A percentile compares a stretch with the other conserved stretches of the same genome.
Conservation (phyloP, 92 coral and sea anemone species). For the Heliopora coerulea region DNA sequence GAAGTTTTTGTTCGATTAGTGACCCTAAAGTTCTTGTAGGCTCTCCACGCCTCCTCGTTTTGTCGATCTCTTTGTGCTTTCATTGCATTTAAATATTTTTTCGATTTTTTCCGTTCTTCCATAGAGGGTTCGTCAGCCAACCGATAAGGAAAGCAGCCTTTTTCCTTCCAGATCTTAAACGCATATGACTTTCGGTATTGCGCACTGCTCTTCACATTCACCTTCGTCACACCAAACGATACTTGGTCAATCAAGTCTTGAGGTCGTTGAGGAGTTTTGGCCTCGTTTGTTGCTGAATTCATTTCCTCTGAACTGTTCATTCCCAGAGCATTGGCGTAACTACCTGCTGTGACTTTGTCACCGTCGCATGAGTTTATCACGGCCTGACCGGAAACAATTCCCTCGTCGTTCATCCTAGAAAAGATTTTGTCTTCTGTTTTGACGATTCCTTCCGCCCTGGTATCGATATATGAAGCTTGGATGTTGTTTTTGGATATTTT, state of each 20-base stretch:
- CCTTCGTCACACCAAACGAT: not conserved
- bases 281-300: not conserved
- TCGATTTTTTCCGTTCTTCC: constrained; percentile 30
- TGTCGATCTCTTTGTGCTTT: constrained; percentile 33
- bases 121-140: constrained; percentile 8
- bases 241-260: constrained; percentile 13
- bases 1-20: not conserved
- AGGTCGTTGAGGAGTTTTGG: constrained; percentile 24
- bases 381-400: not conserved
- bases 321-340: not conserved
- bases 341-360: not conserved
- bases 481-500: no score
- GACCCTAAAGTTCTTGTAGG: constrained; percentile 5
- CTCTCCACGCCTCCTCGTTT: constrained; percentile 37
- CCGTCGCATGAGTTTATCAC: not conserved
- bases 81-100: constrained; percentile 26
- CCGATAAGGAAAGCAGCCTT: constrained; percentile 38
- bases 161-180: constrained; percentile 39
- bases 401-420: not conserved
- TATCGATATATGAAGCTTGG: no score
- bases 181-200: constrained; percentile 43
- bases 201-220: constrained; percentile 32
- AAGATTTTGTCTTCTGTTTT: not conserved
- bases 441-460: not conserved
- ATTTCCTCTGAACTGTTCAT: not conserved